Conservation (phyloP, 1,140 invertebrate genomes). For the Panagrolaimus sp. region DNA sequence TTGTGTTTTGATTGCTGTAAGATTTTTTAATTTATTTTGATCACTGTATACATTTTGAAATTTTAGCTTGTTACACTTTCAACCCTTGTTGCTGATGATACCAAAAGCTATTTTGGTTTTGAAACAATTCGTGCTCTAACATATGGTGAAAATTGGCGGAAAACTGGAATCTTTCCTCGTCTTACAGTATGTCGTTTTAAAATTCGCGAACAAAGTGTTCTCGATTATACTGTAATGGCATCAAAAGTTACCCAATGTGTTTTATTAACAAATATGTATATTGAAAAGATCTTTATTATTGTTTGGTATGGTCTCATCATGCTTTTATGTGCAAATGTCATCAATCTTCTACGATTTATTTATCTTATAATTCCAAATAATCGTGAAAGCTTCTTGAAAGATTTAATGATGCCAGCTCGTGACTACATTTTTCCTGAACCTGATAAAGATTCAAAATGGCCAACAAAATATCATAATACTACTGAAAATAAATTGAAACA, state of each 20-base stretch:
- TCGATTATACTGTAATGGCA: conserved; percentile 2
- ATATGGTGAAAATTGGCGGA: conserved; percentile 28
- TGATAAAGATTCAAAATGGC: no score
- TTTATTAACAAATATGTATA: conserved; percentile 51
- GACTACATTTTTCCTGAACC: no score
- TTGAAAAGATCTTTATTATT: conserved; percentile 33
- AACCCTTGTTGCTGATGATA: not conserved
- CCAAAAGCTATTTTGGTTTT: not conserved
- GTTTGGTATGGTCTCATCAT: conserved; percentile 14
- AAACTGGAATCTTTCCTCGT: conserved; percentile 46
- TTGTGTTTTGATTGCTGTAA: not conserved
- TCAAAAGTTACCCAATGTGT: conserved; percentile 47
- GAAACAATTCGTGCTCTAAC: not conserved
- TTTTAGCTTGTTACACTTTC: not conserved
- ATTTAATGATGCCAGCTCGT: no score
- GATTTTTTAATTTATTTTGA: not conserved
- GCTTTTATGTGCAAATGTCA: not conserved
- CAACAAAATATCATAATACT: no score
- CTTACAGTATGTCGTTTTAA: conserved; percentile 50
- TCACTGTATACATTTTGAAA: not conserved
- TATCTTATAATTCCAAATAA: not conserved
- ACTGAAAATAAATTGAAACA: no score
- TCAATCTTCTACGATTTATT: not conserved
- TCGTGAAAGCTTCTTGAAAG: no score
- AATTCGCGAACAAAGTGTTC: conserved; percentile 12